Conservation (phyloP, 1,140 invertebrate genomes). For the Brachionus sp. region DNA sequence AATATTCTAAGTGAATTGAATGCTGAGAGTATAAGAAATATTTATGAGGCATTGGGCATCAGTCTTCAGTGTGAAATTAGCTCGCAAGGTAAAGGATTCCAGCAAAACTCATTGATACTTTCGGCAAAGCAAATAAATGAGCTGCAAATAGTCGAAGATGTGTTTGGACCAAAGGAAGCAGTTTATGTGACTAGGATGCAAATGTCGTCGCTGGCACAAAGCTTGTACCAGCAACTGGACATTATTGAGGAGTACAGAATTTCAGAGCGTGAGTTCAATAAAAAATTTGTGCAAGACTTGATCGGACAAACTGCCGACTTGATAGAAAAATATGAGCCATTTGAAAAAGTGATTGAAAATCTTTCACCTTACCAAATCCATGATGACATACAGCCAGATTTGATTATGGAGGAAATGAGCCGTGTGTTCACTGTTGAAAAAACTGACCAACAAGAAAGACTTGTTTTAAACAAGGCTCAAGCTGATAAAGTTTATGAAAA, state of each 20-base stretch:
- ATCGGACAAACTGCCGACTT: background rate
- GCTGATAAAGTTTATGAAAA: background rate
- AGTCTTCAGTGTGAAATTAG: background rate
- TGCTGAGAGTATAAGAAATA: background rate
- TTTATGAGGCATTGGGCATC: background rate
- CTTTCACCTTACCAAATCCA: background rate
- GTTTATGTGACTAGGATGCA: background rate
- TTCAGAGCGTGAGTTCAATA: background rate
- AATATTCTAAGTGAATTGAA: background rate
- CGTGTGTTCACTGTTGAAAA: background rate
- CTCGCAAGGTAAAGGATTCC: background rate
- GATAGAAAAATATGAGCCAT: background rate
- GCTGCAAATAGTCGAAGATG: background rate
- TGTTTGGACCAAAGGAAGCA: background rate
- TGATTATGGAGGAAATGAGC: background rate
- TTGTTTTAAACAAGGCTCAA: background rate
- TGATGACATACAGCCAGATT: background rate
- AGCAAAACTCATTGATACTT: background rate
- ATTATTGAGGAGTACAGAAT: background rate
- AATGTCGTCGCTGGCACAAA: background rate
- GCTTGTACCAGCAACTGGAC: background rate
- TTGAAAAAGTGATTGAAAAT: background rate
- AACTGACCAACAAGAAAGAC: background rate
- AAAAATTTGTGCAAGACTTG: background rate
- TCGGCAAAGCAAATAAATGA: constrained; percentile 13